phyloP scores from a whole-genome alignment of 2,113 vertebrate species.

The Cichladusa arquata region DNA sequence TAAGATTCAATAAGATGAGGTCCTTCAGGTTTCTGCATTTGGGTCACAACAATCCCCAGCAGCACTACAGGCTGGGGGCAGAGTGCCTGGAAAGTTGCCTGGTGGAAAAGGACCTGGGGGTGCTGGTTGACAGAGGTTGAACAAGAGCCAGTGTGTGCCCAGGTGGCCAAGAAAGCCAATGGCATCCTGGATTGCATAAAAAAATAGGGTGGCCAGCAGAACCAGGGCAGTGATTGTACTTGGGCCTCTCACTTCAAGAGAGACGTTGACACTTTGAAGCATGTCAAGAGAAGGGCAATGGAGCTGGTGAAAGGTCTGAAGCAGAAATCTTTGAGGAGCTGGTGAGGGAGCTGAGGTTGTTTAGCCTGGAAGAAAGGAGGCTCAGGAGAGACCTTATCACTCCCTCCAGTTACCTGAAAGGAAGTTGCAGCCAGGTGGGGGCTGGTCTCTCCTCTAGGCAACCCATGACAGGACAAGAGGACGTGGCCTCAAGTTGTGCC shows the following conservation, averaged over 20 bases:
- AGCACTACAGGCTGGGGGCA: not conserved
- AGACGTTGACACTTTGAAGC: rapidly evolving
- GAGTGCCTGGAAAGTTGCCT: not conserved
- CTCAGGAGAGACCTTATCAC: not conserved
- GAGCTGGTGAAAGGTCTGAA: not conserved
- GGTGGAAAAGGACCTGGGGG: not conserved
- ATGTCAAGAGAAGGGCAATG: not conserved
- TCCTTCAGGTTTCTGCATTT: not conserved
- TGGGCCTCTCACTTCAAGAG: not conserved
- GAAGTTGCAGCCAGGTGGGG: not conserved
- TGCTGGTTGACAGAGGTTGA: not conserved
- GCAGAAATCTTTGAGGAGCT: not conserved
- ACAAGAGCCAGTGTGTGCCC: not conserved
- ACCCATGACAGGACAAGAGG: not conserved
- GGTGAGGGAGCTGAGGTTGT: not conserved
- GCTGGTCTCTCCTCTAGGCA: not conserved
- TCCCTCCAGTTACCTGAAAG: not conserved
- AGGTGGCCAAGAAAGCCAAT: not conserved
- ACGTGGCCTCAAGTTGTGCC: not conserved
- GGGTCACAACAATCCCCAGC: not conserved
- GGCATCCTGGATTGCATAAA: not conserved
- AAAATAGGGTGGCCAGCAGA: not conserved
- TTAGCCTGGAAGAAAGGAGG: not conserved
- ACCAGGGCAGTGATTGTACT: not conserved
- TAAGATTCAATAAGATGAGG: not conserved